Base-by-base conservation (phyloP, 2,113 vertebrate genomes). In the Otus sunia region DNA sequence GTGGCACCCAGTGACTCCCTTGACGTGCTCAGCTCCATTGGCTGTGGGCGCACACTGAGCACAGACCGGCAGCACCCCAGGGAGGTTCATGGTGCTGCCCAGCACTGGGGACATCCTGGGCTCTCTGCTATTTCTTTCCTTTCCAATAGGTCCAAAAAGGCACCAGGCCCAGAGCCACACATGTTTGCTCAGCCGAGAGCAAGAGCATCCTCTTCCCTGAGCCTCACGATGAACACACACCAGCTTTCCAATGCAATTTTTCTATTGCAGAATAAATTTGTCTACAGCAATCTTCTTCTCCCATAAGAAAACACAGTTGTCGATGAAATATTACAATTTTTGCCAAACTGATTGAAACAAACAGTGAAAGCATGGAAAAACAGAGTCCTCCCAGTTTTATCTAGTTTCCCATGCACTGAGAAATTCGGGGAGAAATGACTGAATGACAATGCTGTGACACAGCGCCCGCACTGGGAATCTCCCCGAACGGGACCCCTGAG, bases 11-110 rank as follows among this genome's bases (percentile, higher is more conserved):
- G 1, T 4, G 1, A 4, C 22, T 41, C n/a, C 69, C 32, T 6
- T 6, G 5, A 1, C 1, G 1, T 22, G 30, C 58, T 84, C 47
- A 45, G 78, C 41, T 47, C 36, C 41, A 5, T 11, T 1, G 3
- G 59, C 29, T 59, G 52, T 12, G 5, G 59, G 73, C 6, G 18
- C 9, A 8, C 2, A 2, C 29, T 18, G 52, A 47, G 29, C 20
- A 47, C 3, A 6, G 26, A 20, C 5, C 13, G 8, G 30, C 11
- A 41, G 41, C 52, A 37, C 26, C 30, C 27, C 29, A 36, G 74
- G 64, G 56, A 49, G 30, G 52, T 41, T n/a, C n/a, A 4, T 5
- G 34, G 47, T 37, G 80, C 72, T 41, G 36, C 41, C 60, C 3
- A 6, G 66, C 66, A 27, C 55, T 12, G n/a, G n/a, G 26, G 53